These are phyloP conservation scores for Tenthredo amoena DNA, from an alignment of 2,888 invertebrate genomes.

Conservation along the genomic window DNA sequence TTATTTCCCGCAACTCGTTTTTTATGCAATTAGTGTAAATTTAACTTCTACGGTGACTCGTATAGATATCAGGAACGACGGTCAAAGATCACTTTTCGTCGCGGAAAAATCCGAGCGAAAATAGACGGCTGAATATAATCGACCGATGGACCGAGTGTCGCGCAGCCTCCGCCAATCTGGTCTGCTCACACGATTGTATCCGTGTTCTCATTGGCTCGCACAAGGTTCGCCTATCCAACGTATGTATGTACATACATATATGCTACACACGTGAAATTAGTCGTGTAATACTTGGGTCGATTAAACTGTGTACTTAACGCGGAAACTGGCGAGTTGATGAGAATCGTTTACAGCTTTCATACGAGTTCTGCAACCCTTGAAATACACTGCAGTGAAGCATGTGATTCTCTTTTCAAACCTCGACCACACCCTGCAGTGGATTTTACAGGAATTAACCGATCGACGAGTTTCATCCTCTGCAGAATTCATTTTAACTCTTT, in stretches of 20 bases:
- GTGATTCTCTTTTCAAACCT: background rate
- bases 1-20: background rate
- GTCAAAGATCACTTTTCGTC: background rate
- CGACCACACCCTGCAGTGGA: background rate
- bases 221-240: background rate
- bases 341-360: background rate
- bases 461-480: background rate
- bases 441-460: background rate
- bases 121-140: background rate
- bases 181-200: constrained; percentile 6
- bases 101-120: background rate
- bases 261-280: background rate
- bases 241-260: background rate
- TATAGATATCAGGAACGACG: background rate
- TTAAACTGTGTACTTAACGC: background rate
- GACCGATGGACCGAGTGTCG: constrained; percentile 41
- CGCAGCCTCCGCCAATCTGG: constrained; percentile 19
- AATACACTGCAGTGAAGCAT: background rate
- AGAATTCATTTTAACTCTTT: background rate
- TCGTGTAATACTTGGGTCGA: background rate
- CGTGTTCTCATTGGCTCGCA: constrained; percentile 5
- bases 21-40: background rate
- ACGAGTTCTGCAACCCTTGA: background rate
- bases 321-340: background rate
- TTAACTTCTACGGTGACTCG: too few relatives aligned